A percentile compares a stretch with the other conserved stretches of the same genome.
Evolutionary conservation across 1,140 invertebrate genomes (phyloP).

Genomic region (Chymomyza costata): DNA sequence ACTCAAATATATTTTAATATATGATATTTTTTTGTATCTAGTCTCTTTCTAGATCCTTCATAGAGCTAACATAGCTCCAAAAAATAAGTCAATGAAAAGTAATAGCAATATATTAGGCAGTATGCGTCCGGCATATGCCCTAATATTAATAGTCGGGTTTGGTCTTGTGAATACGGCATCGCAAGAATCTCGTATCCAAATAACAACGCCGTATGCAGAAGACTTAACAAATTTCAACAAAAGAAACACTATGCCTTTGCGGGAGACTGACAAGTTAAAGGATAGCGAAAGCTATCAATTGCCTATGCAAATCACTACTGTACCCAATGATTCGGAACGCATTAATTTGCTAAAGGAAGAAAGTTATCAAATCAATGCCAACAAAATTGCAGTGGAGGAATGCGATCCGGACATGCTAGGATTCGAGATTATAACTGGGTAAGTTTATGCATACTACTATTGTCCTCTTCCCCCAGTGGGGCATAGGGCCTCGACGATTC

Average conservation of each 20-base stretch:
- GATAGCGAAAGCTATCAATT: constrained; percentile 1
- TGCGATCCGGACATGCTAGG: constrained; percentile 90
- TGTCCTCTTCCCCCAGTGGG: too few species aligned
- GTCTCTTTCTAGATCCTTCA: background rate
- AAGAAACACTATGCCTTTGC: constrained; percentile 39
- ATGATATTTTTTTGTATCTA: too few species aligned
- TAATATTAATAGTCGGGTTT: constrained; percentile 6
- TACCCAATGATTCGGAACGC: constrained; percentile 14
- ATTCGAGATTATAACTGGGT: constrained; percentile 92
- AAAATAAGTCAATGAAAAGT: constrained; percentile 26
- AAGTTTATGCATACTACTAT: constrained; percentile 35
- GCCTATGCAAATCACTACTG: constrained; percentile 14
- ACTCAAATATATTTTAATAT: too few species aligned
- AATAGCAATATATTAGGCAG: constrained; percentile 33
- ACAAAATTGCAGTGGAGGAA: constrained; percentile 74
- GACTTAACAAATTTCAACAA: constrained; percentile 16
- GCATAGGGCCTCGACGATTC: too few species aligned
- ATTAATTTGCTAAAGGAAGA: constrained; percentile 33
- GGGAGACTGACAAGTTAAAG: constrained; percentile 28
- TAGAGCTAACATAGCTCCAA: background rate
- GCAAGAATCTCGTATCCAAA: constrained; percentile 18
- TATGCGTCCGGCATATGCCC: constrained; percentile 31
- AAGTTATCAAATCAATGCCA: constrained; percentile 21
- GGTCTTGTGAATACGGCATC: constrained; percentile 17
- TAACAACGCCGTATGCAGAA: constrained; percentile 12